These are phyloP conservation scores for Engystomops pustulosus DNA, from an alignment of 2,113 vertebrate genomes.

Conservation along the genomic window DNA sequence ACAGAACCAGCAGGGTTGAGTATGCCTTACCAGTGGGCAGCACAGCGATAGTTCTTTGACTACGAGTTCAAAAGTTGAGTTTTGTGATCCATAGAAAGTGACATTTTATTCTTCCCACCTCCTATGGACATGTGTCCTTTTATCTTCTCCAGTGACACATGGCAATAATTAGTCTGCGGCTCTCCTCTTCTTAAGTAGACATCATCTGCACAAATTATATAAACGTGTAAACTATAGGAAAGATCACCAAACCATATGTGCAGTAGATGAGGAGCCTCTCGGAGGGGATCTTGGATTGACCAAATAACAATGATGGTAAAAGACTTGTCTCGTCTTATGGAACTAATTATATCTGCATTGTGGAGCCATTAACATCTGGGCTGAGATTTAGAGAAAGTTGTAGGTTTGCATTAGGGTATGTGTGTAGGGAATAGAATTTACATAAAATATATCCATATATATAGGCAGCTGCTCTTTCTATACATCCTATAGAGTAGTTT, in stretches of 20 bases:
- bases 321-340: background rate
- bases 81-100: background rate
- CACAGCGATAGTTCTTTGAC: background rate
- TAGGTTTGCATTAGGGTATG: too few species aligned
- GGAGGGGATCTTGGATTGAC: background rate
- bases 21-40: background rate
- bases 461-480: too few species aligned
- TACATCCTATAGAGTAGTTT: too few species aligned
- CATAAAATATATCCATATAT: too few species aligned
- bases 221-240: constrained; percentile 1
- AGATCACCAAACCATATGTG: background rate
- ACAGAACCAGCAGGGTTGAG: background rate
- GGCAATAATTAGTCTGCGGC: background rate
- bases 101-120: background rate
- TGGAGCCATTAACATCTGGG: too few species aligned
- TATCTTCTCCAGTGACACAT: background rate
- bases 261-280: background rate
- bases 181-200: background rate
- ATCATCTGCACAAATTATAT: constrained; percentile 7
- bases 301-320: background rate
- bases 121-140: background rate
- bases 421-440: too few species aligned
- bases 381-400: too few species aligned
- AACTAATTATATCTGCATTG: background rate
- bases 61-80: constrained; percentile 18